Evolutionary conservation across 2,888 invertebrate genomes (phyloP).

Genomic region (Lucinisca nassula): DNA sequence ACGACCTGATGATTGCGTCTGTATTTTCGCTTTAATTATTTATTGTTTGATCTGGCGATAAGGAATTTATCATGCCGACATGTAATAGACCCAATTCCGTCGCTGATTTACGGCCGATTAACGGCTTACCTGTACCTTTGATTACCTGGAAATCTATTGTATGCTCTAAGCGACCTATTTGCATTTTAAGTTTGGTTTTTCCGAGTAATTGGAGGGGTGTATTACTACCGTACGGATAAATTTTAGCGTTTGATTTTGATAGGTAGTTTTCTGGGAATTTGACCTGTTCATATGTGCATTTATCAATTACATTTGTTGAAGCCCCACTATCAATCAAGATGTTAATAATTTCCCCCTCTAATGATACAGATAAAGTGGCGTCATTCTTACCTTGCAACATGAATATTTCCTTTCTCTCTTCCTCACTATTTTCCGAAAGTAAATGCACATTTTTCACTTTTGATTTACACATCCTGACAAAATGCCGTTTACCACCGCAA

Average conservation of each 20-base stretch:
- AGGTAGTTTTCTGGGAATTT: background rate
- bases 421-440: background rate
- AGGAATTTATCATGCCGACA: background rate
- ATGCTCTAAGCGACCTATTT: background rate
- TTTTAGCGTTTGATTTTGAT: background rate
- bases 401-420: conserved; percentile 2
- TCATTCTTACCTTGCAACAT: conserved; percentile 6
- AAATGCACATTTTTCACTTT: background rate
- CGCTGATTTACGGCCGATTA: conserved; percentile 1
- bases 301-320: background rate
- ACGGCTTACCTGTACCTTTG: background rate
- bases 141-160: background rate
- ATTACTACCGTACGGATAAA: background rate
- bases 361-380: background rate
- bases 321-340: conserved; percentile 1
- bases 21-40: background rate
- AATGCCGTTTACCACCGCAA: background rate
- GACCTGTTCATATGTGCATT: background rate
- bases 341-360: background rate
- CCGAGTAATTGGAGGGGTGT: background rate
- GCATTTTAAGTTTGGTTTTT: background rate
- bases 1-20: background rate
- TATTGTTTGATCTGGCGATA: background rate
- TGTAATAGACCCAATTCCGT: background rate
- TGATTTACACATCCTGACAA: background rate